phyloP scores from a whole-genome alignment of 23 tunicate genomes.

The Diplosoma virens region DNA sequence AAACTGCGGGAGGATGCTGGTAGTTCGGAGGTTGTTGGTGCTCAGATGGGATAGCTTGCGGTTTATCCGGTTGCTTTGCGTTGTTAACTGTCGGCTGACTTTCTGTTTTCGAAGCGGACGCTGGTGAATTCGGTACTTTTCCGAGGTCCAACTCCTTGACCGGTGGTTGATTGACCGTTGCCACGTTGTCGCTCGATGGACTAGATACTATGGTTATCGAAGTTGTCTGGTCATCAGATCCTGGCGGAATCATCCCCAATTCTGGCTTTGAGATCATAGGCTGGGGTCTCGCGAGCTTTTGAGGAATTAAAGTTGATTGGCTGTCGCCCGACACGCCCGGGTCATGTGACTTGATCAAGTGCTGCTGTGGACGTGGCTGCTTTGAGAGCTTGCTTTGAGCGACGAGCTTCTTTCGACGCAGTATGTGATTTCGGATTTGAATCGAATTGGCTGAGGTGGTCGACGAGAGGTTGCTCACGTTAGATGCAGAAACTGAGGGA shows the following conservation, averaged over 20 bases:
- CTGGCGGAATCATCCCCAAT: neutral
- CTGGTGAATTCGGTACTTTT: too few relatives aligned
- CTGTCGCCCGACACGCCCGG: neutral
- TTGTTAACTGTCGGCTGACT: too few relatives aligned
- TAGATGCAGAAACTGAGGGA: neutral
- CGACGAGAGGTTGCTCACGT: neutral
- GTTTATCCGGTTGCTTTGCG: too few relatives aligned
- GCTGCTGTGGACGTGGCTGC: constrained; percentile 37
- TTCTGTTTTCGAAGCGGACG: too few relatives aligned
- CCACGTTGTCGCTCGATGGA: too few relatives aligned
- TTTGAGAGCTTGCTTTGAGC: constrained; percentile 73
- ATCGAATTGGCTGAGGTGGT: constrained; percentile 33
- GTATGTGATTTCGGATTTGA: constrained; percentile 55
- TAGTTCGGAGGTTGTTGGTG: too few relatives aligned
- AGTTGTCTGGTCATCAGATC: neutral
- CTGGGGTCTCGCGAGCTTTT: constrained; percentile 3
- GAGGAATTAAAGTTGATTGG: neutral
- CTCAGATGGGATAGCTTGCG: too few relatives aligned
- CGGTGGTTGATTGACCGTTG: too few relatives aligned
- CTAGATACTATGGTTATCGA: too few relatives aligned
- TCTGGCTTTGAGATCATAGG: neutral
- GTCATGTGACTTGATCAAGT: neutral
- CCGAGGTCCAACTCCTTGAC: too few relatives aligned
- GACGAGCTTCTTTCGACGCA: constrained; percentile 70
- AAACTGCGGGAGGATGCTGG: too few relatives aligned